Conservation (phyloP, 2,113 vertebrate genomes). For the Anolis sagrei region DNA sequence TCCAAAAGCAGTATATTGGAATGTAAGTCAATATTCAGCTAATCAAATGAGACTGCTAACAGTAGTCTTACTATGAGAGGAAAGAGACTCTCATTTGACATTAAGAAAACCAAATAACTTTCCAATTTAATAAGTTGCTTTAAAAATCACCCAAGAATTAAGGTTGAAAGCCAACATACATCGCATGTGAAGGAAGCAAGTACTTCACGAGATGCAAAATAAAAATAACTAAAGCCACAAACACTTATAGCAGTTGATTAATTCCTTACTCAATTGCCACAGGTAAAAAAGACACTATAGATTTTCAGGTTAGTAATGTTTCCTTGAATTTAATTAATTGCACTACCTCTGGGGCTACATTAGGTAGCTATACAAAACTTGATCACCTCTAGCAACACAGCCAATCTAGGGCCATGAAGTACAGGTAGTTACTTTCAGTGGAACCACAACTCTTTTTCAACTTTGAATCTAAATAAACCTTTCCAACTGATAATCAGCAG, state of each 20-base stretch:
- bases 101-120: background rate
- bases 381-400: constrained; percentile 5
- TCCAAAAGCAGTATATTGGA: background rate
- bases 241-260: constrained; percentile 37
- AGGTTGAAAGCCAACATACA: background rate
- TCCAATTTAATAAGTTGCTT: background rate
- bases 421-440: constrained; percentile 37
- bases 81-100: background rate
- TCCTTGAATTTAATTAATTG: constrained; percentile 60
- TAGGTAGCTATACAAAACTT: constrained; percentile 53
- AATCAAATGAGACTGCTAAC: constrained; percentile 43
- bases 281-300: constrained; percentile 41
- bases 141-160: background rate
- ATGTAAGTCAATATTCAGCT: constrained; percentile 35
- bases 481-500: constrained; percentile 36
- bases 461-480: constrained; percentile 66
- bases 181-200: background rate
- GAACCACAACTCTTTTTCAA: constrained; percentile 48
- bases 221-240: constrained; percentile 31
- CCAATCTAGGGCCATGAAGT: constrained; percentile 21
- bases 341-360: constrained; percentile 34
- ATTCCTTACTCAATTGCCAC: constrained; percentile 8
- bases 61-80: constrained; percentile 20
- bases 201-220: background rate
- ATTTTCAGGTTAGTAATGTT: constrained; percentile 41